phyloP scores from a whole-genome alignment of 2,113 vertebrate genomes.

The Malurus cyaneus region DNA sequence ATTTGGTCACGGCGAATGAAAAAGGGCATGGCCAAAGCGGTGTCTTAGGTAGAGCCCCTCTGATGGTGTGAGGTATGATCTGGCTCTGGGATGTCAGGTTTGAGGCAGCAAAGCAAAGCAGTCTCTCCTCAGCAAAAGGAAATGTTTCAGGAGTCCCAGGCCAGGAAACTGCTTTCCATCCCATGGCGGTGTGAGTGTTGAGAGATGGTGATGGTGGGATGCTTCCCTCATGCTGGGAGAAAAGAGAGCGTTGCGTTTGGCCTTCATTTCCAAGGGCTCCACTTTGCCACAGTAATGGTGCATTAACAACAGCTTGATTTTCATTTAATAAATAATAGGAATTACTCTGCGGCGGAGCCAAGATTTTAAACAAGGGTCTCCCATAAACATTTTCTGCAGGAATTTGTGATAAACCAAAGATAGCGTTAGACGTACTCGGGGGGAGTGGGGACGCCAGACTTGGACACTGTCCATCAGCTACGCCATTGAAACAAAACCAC shows the following conservation, averaged over 20 bases:
- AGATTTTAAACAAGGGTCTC: conserved; percentile 64
- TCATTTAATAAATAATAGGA: conserved; percentile 60
- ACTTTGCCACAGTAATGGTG: neutral
- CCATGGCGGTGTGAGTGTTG: accelerated
- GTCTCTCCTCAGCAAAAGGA: neutral
- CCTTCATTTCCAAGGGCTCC: neutral
- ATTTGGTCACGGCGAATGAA: accelerated
- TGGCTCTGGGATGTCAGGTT: neutral
- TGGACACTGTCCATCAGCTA: conserved; percentile 58
- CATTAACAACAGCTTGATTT: conserved; percentile 45
- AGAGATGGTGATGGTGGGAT: neutral
- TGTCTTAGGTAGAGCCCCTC: neutral
- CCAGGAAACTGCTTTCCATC: neutral
- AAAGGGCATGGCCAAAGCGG: neutral
- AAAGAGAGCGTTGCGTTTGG: neutral
- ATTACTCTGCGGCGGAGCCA: neutral
- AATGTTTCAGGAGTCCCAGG: neutral
- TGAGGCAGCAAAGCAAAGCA: neutral
- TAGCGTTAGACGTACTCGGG: neutral
- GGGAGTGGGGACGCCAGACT: conserved; percentile 11
- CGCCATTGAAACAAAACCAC: conserved; percentile 60
- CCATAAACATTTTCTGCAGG: conserved; percentile 54
- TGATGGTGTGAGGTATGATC: accelerated
- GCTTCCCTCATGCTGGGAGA: neutral
- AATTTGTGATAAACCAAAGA: conserved; percentile 59